Base-by-base conservation (phyloP, 2,797 vertebrate genomes). In the Poeciliopsis gracilis region DNA sequence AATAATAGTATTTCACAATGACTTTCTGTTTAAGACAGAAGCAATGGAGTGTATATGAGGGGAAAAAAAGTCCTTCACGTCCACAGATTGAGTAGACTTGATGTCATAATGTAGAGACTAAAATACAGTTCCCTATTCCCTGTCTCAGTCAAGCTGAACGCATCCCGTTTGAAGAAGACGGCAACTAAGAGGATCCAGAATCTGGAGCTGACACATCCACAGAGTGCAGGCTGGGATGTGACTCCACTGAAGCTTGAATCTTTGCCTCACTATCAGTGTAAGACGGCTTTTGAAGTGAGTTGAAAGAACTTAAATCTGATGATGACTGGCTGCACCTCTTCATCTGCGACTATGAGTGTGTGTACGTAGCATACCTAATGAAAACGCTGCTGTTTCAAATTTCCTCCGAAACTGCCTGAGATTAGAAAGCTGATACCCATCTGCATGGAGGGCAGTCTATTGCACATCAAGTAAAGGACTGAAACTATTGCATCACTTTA, bases 261-360 rank as follows among this genome's bases (percentile, higher is more conserved):
- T 79, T 73, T 87, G 73, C 83, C 80, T 66, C 79, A 23, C 82
- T 84, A 89, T 87, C 88, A 78, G 82, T 72, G 41, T 84, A 72
- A 71, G 79, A 57, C 77, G 61, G 86, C 89, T 91, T 92, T 89
- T 91, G 91, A 93, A 89, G 86, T 82, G 70, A 90, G 76, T 88
- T 89, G 82, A 90, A 91, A 90, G 87, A 88, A 85, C 69, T 83
- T 77, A 85, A 87, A 89, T 89, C 85, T 77, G 78, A 75, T 57
- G 79, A 89, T 38, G 73, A 86, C 67, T 63, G 71, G 53, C 67
- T 79, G 76, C 77, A 33, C 82, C 78, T 88, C 75, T 63, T 86
- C 84, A 61, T 87, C 88, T 87, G 86, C 79, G 76, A 84, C 87
- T 87, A 70, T 28, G 30, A 73, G 73, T 23, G 51, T 45, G 55